Conservation (phyloP, 1,140 invertebrate species). For the Portunus trituberculatus region DNA sequence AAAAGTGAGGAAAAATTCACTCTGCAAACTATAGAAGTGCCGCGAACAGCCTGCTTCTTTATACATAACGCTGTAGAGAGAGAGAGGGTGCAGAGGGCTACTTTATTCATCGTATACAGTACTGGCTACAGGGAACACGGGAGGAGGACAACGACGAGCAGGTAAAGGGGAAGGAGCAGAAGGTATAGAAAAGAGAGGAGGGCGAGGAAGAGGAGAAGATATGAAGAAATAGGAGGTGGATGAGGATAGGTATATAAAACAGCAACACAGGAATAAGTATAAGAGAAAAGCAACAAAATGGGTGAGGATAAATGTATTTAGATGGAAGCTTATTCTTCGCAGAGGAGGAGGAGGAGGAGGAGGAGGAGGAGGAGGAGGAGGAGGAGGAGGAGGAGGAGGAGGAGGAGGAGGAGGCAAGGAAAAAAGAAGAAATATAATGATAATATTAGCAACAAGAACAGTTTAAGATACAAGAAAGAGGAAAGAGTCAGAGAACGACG, state of each 20-base stretch:
- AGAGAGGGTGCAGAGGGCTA: background rate
- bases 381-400: conserved; percentile 25
- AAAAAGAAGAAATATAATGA: background rate
- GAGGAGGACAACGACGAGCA: background rate
- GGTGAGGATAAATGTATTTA: background rate
- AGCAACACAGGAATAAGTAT: background rate
- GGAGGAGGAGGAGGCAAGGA: background rate
- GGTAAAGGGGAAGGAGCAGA: no score
- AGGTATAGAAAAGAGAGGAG: background rate
- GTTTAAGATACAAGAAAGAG: background rate
- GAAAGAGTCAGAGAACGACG: background rate
- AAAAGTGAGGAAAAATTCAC: no score
- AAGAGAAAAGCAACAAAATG: background rate
- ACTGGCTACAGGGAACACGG: background rate
- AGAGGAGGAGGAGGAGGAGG: background rate
- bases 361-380: conserved; percentile 14
- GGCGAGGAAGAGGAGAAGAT: conserved; percentile 12
- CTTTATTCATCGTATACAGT: background rate
- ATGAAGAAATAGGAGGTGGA: background rate
- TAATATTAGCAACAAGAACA: background rate
- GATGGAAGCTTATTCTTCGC: background rate
- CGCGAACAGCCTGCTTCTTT: no score
- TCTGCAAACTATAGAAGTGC: no score
- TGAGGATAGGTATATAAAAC: background rate
- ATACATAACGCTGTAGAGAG: no score